Conservation (phyloP, 1,140 invertebrate species). For the Sitobion miscanthi region DNA sequence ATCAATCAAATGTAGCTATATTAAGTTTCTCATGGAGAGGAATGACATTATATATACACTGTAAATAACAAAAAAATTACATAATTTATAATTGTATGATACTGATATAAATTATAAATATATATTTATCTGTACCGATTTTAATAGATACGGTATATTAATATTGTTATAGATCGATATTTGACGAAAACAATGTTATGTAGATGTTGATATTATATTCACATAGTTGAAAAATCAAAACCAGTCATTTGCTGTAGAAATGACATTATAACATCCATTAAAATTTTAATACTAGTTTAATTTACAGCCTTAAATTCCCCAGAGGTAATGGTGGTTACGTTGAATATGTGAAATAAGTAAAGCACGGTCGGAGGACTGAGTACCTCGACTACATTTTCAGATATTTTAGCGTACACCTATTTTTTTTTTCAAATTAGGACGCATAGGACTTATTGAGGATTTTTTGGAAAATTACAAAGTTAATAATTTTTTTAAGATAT, state of each 20-base stretch:
- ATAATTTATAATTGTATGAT: background rate
- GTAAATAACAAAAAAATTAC: background rate
- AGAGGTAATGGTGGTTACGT: background rate
- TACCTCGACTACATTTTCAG: background rate
- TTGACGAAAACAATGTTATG: background rate
- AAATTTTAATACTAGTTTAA: background rate
- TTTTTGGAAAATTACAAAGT: background rate
- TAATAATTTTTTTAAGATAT: too few species aligned
- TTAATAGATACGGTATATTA: background rate
- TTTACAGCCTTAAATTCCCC: background rate
- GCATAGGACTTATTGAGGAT: background rate
- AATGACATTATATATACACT: too few species aligned
- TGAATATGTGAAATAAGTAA: background rate
- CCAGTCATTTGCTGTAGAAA: background rate
- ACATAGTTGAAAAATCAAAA: too few species aligned
- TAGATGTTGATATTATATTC: too few species aligned
- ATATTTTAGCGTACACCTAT: background rate
- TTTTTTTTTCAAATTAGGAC: background rate
- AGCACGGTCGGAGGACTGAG: too few species aligned
- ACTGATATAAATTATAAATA: background rate
- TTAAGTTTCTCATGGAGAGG: background rate
- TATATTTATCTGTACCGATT: background rate
- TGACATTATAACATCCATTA: background rate
- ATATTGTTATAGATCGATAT: background rate
- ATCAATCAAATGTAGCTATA: background rate